phyloP scores from a whole-genome alignment of 2,888 invertebrate species.

The Dione juno region DNA sequence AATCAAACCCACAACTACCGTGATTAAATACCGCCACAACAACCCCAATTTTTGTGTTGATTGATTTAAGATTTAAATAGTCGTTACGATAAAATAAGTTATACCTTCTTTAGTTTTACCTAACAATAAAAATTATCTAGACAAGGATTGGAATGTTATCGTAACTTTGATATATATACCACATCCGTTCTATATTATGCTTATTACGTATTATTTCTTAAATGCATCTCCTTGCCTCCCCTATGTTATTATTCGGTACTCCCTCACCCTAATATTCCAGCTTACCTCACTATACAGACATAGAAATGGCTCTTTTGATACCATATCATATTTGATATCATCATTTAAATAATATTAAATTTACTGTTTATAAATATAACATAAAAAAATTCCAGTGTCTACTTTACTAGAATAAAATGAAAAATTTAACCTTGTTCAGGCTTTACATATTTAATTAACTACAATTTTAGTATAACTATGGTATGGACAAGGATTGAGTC shows the following conservation, averaged over 20 bases:
- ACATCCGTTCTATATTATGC: slow-evolving; percentile 14
- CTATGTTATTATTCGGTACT: slow-evolving; percentile 50
- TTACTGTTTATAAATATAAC: no score
- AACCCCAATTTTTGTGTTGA: no score
- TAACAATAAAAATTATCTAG: no score
- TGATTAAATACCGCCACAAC: no score
- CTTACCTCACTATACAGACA: slow-evolving; percentile 15
- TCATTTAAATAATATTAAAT: not conserved
- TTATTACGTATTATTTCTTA: slow-evolving; percentile 40
- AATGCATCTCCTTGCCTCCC: slow-evolving; percentile 48
- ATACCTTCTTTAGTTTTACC: no score
- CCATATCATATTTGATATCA: slow-evolving; percentile 1
- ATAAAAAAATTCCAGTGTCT: not conserved
- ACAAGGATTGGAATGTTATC: no score
- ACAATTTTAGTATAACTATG: not conserved
- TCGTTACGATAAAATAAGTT: no score
- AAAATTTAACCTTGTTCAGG: not conserved
- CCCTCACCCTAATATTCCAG: slow-evolving; percentile 51
- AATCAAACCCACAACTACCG: no score
- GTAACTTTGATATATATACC: not conserved
- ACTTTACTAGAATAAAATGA: not conserved
- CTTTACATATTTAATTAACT: not conserved
- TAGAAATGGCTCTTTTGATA: not conserved
- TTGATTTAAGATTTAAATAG: no score
- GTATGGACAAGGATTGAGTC: not conserved